phyloP scores from a whole-genome alignment of 2,113 vertebrate species.

The Meles meles region DNA sequence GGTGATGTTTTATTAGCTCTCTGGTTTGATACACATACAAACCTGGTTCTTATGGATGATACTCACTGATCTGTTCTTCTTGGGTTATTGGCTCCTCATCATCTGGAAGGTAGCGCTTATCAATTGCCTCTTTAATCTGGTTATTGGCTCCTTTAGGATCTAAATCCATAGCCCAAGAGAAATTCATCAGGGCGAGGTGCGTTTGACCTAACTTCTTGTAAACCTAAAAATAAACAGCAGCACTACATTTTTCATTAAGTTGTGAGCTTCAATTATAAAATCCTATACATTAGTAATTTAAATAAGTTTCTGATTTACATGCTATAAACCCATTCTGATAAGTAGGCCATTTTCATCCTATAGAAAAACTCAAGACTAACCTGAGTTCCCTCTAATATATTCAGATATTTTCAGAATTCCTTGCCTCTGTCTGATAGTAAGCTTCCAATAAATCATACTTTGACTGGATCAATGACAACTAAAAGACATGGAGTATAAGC shows the following conservation, averaged over 20 bases:
- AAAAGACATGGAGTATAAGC: neutral
- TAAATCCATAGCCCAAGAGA: constrained; percentile 99
- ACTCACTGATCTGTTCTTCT: constrained; percentile 88
- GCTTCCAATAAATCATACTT: constrained; percentile 22
- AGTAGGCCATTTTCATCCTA: constrained; percentile 3
- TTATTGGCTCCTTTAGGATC: constrained; percentile 99
- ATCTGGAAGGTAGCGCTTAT: constrained; percentile 98
- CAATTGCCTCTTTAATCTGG: constrained; percentile 99
- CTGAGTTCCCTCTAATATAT: constrained; percentile 21
- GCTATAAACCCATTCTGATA: neutral
- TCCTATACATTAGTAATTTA: constrained; percentile 31
- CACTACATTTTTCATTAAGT: constrained; percentile 69
- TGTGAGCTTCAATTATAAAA: constrained; percentile 57
- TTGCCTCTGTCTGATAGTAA: neutral
- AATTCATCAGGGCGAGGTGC: constrained; percentile 98
- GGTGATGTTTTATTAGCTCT: neutral
- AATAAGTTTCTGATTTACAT: neutral
- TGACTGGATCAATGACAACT: neutral
- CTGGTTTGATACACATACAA: constrained; percentile 20
- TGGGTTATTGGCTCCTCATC: constrained; percentile 92
- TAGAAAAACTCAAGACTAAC: neutral
- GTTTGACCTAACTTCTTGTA: constrained; percentile 99
- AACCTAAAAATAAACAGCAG: constrained; percentile 84
- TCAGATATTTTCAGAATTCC: constrained; percentile 42
- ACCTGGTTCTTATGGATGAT: constrained; percentile 84